Conservation (phyloP, 1,140 invertebrate genomes). For the Leucophenga varia region DNA sequence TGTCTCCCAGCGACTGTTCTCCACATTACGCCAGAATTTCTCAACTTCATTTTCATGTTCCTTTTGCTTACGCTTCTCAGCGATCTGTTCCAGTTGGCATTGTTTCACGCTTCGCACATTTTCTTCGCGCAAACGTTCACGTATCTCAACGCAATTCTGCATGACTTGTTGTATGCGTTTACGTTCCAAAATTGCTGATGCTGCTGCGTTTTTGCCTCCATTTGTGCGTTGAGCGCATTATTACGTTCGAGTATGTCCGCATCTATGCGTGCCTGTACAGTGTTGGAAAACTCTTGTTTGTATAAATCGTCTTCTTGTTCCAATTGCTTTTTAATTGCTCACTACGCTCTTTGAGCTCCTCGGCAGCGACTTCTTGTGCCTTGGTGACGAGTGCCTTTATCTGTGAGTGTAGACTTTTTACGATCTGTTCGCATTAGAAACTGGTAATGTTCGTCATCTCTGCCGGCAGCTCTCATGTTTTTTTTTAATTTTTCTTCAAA, state of each 20-base stretch:
- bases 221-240: conserved; percentile 30
- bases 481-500: no score
- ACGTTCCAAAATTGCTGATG: conserved; percentile 30
- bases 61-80: conserved; percentile 31
- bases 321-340: conserved; percentile 24
- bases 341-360: conserved; percentile 33
- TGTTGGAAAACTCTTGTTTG: conserved; percentile 41
- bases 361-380: conserved; percentile 23
- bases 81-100: conserved; percentile 42
- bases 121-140: conserved; percentile 32
- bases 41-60: conserved; percentile 29
- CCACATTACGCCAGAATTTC: conserved; percentile 31
- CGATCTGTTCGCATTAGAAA: conserved; percentile 43
- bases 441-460: conserved; percentile 30
- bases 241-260: conserved; percentile 38
- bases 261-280: conserved; percentile 39
- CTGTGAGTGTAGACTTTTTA: conserved; percentile 38
- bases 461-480: conserved; percentile 25
- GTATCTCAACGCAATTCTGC: conserved; percentile 42
- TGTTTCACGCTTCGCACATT: conserved; percentile 29
- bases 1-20: conserved; percentile 29
- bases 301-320: conserved; percentile 41
- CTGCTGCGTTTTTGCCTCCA: conserved; percentile 23
- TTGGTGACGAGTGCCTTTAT: conserved; percentile 36
- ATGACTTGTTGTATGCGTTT: conserved; percentile 41